Percentiles rank a stretch among this genome's conserved stretches.
phyloP scores from a whole-genome alignment of 2,113 vertebrate genomes.

The Morone saxatilis region DNA sequence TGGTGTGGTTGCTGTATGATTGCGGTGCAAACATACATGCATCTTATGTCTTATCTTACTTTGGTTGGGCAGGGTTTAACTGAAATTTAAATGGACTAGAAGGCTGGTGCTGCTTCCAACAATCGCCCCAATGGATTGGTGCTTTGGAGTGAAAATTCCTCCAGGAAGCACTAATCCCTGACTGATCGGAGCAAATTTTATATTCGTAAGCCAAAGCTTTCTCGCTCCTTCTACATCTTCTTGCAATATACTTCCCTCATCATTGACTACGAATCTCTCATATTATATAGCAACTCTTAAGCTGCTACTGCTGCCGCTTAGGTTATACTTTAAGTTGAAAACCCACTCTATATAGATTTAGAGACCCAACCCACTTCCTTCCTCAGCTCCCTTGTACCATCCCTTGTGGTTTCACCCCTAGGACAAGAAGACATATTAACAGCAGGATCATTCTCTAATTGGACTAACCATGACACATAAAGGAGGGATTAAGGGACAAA shows the following conservation, averaged over 20 bases:
- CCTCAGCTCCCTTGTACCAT: background rate
- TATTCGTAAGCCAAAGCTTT: constrained; percentile 82
- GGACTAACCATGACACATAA: constrained; percentile 34
- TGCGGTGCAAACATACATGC: constrained; percentile 17
- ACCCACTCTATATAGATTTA: constrained; percentile 68
- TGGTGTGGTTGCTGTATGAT: background rate
- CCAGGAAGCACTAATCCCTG: constrained; percentile 83
- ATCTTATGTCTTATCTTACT: constrained; percentile 49
- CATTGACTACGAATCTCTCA: constrained; percentile 66
- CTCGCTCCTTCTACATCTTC: constrained; percentile 67
- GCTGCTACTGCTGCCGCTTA: constrained; percentile 76
- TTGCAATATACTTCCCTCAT: constrained; percentile 61
- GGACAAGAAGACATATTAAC: constrained; percentile 66
- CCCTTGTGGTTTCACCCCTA: constrained; percentile 40
- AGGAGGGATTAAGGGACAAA: constrained; percentile 26
- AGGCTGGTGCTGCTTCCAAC: constrained; percentile 78
- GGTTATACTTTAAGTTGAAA: constrained; percentile 83
- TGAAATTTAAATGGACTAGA: constrained; percentile 79
- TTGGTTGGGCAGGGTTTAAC: constrained; percentile 71
- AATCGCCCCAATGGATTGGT: constrained; percentile 79
- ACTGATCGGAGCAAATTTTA: constrained; percentile 79
- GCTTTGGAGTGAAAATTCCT: constrained; percentile 82
- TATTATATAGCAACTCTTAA: constrained; percentile 82
- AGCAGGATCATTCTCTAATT: constrained; percentile 66
- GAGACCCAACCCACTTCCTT: constrained; percentile 28